Evolutionary conservation across 2,113 vertebrate genomes (phyloP), one percentile per base, ranked within the genome.

Genomic region (Uria aalge): DNA sequence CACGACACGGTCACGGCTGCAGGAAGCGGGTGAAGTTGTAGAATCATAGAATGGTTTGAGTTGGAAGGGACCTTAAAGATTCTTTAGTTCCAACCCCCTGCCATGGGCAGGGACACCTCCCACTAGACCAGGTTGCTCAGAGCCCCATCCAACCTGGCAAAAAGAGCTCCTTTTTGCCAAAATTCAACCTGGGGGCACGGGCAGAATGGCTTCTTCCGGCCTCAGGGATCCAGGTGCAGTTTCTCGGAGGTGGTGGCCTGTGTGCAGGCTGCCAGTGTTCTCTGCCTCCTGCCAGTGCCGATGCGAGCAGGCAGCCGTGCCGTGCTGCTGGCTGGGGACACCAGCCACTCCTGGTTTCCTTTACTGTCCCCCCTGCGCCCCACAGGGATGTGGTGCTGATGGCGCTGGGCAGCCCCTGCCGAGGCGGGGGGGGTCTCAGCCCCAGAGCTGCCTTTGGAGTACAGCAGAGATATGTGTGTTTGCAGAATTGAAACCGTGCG

Each of bases 1-100:
- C 71, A 77, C 36, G 11, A 22, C 0, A 2, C 0, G 2, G 53
- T 41, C 43, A 22, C 1, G 0, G n/a, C 32, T 26, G 41, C 16
- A 30, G n/a, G 20, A 41, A 22, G 38, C 0, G 0, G 43, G 30
- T 8, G 2, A 20, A 29, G 15, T 62, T n/a, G n/a, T 15, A 32
- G 30, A 21, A 32, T 56, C 12, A 22, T 12, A 11, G 16, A 63
- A 63, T 29, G 38, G 62, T 63, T 63, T 29, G 38, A 24, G 38
- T 41, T 63, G 38, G 38, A 29, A 63, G 18, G 38, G 38, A 63
- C 8, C 18, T 63, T 41, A 20, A 41, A 63, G 38, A 29, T 6
- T 18, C 14, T 63, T 26, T 19, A 41, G 62, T 29, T 63, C 62
- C 62, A 41, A 29, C 17, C 26, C 38, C 12, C 38, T 41, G 26